Conservation (phyloP, 2,797 vertebrate species). For the Danio kyathit region DNA sequence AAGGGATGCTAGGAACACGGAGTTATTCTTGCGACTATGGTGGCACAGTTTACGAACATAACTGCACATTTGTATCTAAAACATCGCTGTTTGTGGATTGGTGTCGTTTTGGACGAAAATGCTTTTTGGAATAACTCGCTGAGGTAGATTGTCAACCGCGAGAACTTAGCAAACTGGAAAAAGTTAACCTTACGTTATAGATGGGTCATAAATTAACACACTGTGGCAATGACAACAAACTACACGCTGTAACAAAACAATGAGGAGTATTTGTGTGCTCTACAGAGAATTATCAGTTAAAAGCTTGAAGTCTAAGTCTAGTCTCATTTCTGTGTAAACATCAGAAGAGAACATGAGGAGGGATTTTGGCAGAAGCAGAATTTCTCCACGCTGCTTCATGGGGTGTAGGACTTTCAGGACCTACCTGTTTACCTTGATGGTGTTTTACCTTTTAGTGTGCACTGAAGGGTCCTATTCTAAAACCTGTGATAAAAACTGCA, state of each 20-base stretch:
- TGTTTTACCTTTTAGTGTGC: constrained; percentile 87
- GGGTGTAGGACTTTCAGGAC: constrained; percentile 64
- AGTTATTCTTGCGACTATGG: constrained; percentile 17
- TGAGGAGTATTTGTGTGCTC: background rate
- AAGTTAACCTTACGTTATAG: constrained; percentile 9
- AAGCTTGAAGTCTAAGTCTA: background rate
- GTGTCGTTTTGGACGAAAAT: background rate
- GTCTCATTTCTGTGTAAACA: background rate
- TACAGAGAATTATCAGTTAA: background rate
- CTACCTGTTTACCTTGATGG: constrained; percentile 84
- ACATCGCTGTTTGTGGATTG: background rate
- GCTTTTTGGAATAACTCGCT: background rate
- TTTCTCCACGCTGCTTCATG: constrained; percentile 7
- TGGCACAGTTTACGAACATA: constrained; percentile 4
- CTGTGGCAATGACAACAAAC: background rate
- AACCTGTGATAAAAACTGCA: constrained; percentile 90
- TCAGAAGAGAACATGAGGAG: background rate
- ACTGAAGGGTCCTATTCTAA: constrained; percentile 87
- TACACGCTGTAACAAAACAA: background rate
- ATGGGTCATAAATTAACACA: background rate
- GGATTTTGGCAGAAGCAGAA: constrained; percentile 23
- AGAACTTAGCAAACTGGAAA: background rate
- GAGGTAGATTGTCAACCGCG: background rate
- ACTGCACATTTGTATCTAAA: constrained; percentile 32
- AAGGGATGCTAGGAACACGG: background rate